A percentile compares a stretch with the other conserved stretches of the same genome.
Conservation (phyloP, 2,113 vertebrate genomes). For the Taxidea taxus region DNA sequence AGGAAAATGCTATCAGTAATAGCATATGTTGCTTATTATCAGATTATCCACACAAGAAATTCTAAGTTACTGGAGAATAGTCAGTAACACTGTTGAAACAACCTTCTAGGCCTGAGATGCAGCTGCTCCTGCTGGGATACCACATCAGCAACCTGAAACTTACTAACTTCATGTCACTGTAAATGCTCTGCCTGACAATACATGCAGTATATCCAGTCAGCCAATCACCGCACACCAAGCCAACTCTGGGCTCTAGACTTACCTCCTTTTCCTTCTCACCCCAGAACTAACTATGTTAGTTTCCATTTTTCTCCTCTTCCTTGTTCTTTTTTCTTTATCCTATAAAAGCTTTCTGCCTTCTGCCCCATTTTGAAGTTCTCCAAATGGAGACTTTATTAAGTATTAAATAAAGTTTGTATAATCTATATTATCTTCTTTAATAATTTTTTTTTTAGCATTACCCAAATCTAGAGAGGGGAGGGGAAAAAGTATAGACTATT, state of each 20-base stretch:
- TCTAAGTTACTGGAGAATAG: neutral
- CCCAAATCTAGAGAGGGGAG: neutral
- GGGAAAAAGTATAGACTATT: neutral
- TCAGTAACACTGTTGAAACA: neutral
- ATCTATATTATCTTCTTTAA: neutral
- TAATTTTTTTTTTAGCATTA: neutral
- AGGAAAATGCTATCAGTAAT: neutral
- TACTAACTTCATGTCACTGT: neutral
- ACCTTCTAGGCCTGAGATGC: neutral
- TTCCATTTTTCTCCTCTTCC: neutral
- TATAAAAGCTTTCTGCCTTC: neutral
- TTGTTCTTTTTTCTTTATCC: neutral
- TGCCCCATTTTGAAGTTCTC: neutral
- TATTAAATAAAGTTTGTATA: neutral
- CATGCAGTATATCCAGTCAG: neutral
- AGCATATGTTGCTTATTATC: neutral
- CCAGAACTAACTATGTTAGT: neutral
- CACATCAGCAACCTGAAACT: neutral
- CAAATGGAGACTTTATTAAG: neutral
- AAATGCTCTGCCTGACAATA: neutral
- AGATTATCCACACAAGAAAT: neutral
- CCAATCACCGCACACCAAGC: neutral
- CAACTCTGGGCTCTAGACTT: neutral
- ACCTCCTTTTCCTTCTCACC: neutral
- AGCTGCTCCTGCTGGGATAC: neutral